Conservation (phyloP, 2,113 vertebrate species). For the Tetrao urogallus region DNA sequence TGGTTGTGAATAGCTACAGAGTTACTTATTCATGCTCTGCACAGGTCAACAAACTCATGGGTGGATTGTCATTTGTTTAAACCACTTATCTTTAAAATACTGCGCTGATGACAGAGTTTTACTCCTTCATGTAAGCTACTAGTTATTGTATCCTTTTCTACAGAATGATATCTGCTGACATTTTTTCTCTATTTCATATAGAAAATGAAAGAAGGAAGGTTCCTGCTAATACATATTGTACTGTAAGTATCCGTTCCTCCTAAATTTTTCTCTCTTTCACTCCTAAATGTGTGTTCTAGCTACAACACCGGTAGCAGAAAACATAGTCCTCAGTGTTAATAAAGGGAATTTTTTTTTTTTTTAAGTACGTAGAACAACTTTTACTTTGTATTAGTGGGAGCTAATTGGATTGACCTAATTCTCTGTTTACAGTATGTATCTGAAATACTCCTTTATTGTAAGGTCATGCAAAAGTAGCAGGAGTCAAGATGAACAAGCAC, state of each 20-base stretch:
- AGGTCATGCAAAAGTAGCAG: neutral
- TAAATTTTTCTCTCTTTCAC: neutral
- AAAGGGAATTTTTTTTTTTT: neutral
- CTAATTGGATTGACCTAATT: neutral
- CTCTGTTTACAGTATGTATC: neutral
- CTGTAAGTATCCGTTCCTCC: constrained; percentile 61
- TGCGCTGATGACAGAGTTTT: neutral
- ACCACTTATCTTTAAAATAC: neutral
- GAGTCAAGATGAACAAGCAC: neutral
- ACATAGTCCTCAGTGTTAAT: neutral
- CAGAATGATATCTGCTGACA: constrained; percentile 8
- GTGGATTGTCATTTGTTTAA: neutral
- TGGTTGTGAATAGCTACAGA: neutral
- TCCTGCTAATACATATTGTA: neutral
- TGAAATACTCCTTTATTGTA: neutral
- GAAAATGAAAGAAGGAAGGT: constrained; percentile 41
- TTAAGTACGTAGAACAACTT: neutral
- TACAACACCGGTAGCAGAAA: neutral
- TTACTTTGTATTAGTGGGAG: neutral
- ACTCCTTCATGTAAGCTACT: neutral
- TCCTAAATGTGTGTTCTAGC: neutral
- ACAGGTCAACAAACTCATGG: neutral
- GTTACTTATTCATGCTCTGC: neutral
- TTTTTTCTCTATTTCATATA: constrained; percentile 17
- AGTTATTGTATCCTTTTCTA: neutral